A percentile compares a stretch with the other conserved stretches of the same genome.
Conservation (phyloP, 2,888 invertebrate species). For the Apamea sordens region DNA sequence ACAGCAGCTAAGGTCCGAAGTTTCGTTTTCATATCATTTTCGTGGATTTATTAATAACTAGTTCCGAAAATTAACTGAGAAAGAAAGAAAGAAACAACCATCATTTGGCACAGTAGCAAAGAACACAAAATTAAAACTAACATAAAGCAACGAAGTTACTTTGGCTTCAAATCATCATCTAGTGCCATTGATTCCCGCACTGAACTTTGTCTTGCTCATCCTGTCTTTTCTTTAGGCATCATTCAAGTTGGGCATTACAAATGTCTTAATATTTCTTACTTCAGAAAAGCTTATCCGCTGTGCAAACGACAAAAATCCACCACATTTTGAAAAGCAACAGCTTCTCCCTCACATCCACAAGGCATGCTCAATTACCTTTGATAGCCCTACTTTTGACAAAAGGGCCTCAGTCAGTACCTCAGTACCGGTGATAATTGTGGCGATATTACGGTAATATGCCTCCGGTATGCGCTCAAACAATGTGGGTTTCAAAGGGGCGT, state of each 20-base stretch:
- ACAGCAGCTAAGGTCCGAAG: not conserved
- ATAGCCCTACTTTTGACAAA: conserved; percentile 32
- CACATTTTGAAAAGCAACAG: not conserved
- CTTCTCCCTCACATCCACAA: not conserved
- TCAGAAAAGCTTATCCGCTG: not conserved
- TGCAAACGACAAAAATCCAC: not conserved
- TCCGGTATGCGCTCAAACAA: conserved; percentile 58
- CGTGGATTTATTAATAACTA: too few species aligned
- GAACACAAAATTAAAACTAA: not conserved
- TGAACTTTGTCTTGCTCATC: not conserved
- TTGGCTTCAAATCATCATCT: not conserved
- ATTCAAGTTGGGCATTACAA: not conserved
- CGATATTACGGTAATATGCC: conserved; percentile 49
- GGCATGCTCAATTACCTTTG: not conserved
- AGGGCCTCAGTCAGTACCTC: conserved; percentile 16
- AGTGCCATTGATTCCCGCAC: too few species aligned
- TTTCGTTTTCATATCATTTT: not conserved
- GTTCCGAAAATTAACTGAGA: not conserved
- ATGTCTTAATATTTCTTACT: not conserved
- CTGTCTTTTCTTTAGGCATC: too few species aligned
- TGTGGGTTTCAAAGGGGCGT: conserved; percentile 43
- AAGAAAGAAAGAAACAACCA: not conserved
- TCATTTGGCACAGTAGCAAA: not conserved
- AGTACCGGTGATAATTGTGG: conserved; percentile 54
- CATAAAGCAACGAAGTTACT: not conserved